A percentile compares a stretch with the other conserved stretches of the same genome.
Conservation (phyloP, 2,797 vertebrate species). For the Peromyscus nudipes region DNA sequence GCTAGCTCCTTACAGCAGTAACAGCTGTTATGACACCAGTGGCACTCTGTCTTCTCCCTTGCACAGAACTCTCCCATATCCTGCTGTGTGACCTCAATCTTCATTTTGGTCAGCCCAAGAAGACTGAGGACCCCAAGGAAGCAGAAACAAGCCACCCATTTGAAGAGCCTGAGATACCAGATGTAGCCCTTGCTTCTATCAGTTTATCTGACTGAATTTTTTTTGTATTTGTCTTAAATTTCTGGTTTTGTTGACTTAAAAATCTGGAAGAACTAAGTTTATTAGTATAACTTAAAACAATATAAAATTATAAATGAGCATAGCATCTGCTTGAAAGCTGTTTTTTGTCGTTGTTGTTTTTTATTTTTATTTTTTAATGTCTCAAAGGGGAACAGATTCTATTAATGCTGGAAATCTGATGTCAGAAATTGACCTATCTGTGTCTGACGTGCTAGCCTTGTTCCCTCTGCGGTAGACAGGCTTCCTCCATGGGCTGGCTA, state of each 20-base stretch:
- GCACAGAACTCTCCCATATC: constrained; percentile 91
- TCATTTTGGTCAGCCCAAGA: constrained; percentile 89
- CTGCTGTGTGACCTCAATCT: constrained; percentile 93
- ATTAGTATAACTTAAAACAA: constrained; percentile 56
- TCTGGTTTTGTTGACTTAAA: constrained; percentile 37
- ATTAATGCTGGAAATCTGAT: background rate
- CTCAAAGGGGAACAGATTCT: constrained; percentile 20
- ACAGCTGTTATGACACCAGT: background rate
- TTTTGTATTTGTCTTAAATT: constrained; percentile 14
- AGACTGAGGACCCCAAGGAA: constrained; percentile 81
- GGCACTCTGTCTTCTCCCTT: constrained; percentile 51
- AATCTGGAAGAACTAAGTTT: constrained; percentile 47
- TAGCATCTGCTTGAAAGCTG: constrained; percentile 27
- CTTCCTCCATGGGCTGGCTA: background rate
- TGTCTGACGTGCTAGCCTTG: background rate
- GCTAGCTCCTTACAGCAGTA: background rate
- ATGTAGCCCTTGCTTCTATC: background rate
- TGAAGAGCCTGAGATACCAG: constrained; percentile 75
- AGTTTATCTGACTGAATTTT: constrained; percentile 72
- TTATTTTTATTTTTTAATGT: constrained; percentile 23
- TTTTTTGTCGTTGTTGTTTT: background rate
- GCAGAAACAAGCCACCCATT: constrained; percentile 73
- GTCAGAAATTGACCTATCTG: constrained; percentile 1
- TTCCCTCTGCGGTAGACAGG: background rate
- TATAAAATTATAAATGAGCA: constrained; percentile 43